These are phyloP conservation scores for Ammospiza caudacuta DNA, from an alignment of 2,113 vertebrate species.

Conservation along the genomic window DNA sequence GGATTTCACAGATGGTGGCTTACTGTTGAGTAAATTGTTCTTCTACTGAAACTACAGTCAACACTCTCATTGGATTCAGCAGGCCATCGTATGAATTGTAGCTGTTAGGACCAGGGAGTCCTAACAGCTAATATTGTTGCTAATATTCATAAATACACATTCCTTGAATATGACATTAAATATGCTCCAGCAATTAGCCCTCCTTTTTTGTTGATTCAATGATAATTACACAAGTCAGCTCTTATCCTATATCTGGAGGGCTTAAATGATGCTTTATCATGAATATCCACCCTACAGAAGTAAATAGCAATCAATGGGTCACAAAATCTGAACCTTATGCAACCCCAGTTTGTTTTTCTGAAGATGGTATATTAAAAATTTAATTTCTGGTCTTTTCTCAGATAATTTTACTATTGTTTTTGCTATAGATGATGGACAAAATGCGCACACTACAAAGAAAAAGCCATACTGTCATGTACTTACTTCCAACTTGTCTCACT, in stretches of 20 bases:
- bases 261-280: background rate
- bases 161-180: background rate
- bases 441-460: background rate
- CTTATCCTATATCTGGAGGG: background rate
- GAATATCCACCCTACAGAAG: background rate
- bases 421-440: background rate
- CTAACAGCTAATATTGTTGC: background rate
- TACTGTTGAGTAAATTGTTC: background rate
- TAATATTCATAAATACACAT: background rate
- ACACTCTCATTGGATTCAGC: background rate
- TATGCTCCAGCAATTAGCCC: background rate
- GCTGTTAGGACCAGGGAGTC: background rate
- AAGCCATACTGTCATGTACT: accelerated
- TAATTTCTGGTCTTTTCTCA: background rate
- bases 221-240: background rate
- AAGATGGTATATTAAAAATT: background rate
- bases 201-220: background rate
- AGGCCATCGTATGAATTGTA: background rate
- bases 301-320: background rate
- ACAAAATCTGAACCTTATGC: background rate
- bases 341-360: background rate
- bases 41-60: background rate
- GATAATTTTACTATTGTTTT: background rate
- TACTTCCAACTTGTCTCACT: background rate
- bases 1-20: background rate